These are phyloP conservation scores for Chironomus tepperi DNA, from an alignment of 1,140 invertebrate genomes.

Conservation along the genomic window DNA sequence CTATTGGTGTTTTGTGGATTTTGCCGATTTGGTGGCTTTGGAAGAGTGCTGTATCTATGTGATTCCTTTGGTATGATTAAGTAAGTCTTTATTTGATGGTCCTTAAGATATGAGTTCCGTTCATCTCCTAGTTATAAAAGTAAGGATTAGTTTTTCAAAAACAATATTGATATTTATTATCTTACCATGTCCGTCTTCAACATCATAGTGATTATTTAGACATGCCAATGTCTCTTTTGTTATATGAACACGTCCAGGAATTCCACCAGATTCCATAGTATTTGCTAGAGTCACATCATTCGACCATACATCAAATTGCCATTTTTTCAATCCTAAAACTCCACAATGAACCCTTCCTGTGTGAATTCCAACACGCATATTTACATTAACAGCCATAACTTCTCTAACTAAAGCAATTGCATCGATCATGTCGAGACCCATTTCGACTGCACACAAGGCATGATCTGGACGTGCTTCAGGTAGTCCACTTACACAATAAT, in stretches of 20 bases:
- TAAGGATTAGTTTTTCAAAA: not conserved
- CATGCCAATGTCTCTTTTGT: constrained; percentile 82
- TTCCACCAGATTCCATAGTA: constrained; percentile 91
- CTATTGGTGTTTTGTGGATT: not conserved
- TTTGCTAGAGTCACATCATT: constrained; percentile 94
- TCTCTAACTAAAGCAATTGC: constrained; percentile 83
- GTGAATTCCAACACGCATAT: constrained; percentile 93
- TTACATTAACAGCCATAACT: constrained; percentile 83
- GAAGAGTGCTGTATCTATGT: constrained; percentile 44
- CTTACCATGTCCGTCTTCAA: constrained; percentile 75
- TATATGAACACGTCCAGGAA: constrained; percentile 90
- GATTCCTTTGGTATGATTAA: constrained; percentile 71
- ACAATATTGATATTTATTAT: not conserved
- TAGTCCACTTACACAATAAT: constrained; percentile 87
- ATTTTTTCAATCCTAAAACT: constrained; percentile 74
- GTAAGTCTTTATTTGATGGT: constrained; percentile 88
- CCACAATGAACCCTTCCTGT: constrained; percentile 89
- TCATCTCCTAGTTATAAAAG: constrained; percentile 42
- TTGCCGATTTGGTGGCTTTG: not conserved
- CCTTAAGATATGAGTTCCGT: constrained; percentile 76
- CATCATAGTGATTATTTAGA: constrained; percentile 78
- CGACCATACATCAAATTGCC: constrained; percentile 88
- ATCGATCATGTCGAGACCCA: constrained; percentile 95
- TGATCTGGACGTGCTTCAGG: constrained; percentile 83
- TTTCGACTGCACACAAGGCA: constrained; percentile 88